Conservation (phyloP, 2,113 vertebrate species). For the Rattus norvegicus region GRCr8 NC_086039.1:126883501-126884000, state of each 20-base stretch:
- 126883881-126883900: constrained; percentile 36
- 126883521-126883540: background rate
- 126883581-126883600: background rate
- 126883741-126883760: constrained; percentile 28
- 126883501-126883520: background rate
- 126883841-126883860: background rate
- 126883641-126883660: background rate
- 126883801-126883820: background rate
- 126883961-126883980: background rate
- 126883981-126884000: background rate
- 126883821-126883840: background rate
- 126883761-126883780: background rate
- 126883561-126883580: constrained; percentile 25
- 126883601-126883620: background rate
- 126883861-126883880: background rate
- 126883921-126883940: background rate
- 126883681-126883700: background rate
- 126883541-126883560: background rate
- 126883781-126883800: background rate
- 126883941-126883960: background rate
- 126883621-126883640: constrained; percentile 30
- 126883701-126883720: background rate
- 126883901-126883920: background rate
- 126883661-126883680: background rate
- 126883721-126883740: background rate